Evolutionary conservation across 2,797 vertebrate genomes (phyloP).

Genomic region (Phataginus tricuspis): DNA sequence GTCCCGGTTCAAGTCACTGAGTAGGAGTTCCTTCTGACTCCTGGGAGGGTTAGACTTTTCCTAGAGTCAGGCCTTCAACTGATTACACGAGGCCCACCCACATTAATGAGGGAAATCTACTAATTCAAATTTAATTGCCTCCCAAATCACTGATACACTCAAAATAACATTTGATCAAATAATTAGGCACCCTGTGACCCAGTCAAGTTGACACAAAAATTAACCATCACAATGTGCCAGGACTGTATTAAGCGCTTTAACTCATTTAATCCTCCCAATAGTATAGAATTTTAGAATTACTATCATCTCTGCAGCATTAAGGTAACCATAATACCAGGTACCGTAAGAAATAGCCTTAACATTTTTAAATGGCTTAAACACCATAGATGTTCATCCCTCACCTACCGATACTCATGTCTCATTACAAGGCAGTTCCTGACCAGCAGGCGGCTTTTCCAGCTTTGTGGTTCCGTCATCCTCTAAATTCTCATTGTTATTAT

Average conservation of each 20-base stretch:
- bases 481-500: background rate
- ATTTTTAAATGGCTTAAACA: background rate
- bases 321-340: background rate
- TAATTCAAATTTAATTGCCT: background rate
- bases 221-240: background rate
- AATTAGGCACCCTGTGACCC: background rate
- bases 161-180: background rate
- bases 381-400: background rate
- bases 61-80: background rate
- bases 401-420: background rate
- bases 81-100: background rate
- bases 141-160: background rate
- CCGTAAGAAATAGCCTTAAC: conserved; percentile 27
- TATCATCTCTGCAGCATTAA: background rate
- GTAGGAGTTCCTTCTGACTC: background rate
- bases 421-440: background rate
- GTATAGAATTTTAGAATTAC: background rate
- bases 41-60: background rate
- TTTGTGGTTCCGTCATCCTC: background rate
- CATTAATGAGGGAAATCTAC: background rate
- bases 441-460: background rate
- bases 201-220: background rate
- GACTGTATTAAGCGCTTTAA: background rate
- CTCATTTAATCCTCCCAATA: background rate
- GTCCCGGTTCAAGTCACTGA: background rate